Conservation (phyloP, 2,797 vertebrate genomes). For the Sebastes nivosus region DNA sequence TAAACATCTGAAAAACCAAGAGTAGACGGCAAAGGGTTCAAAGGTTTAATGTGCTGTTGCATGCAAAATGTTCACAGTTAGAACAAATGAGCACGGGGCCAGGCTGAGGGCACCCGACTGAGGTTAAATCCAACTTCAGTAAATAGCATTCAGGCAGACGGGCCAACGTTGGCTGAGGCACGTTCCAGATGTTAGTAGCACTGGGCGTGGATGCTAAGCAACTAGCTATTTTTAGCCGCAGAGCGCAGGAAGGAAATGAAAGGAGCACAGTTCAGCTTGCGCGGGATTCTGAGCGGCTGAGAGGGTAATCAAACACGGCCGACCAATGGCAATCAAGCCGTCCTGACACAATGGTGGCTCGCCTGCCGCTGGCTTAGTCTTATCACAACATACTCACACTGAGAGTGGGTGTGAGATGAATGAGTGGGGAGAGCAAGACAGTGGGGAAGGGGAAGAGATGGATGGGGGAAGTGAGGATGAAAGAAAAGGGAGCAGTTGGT, state of each 20-base stretch:
- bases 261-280: conserved; percentile 65
- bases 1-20: not conserved
- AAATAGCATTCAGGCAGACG: conserved; percentile 46
- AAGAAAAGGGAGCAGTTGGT: conserved; percentile 51
- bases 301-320: conserved; percentile 66
- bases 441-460: conserved; percentile 44
- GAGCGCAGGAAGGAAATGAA: conserved; percentile 68
- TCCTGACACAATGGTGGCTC: conserved; percentile 55
- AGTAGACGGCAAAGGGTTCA: not conserved
- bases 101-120: conserved; percentile 21
- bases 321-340: conserved; percentile 56
- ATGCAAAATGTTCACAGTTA: conserved; percentile 10
- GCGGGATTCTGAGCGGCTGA: conserved; percentile 43
- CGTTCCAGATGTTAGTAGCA: conserved; percentile 65
- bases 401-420: conserved; percentile 64
- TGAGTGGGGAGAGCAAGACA: conserved; percentile 40
- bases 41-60: not conserved
- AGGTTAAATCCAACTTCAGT: conserved; percentile 54
- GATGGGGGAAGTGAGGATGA: conserved; percentile 34
- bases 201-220: conserved; percentile 70
- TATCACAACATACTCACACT: conserved; percentile 63
- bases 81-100: conserved; percentile 23
- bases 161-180: conserved; percentile 45
- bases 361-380: conserved; percentile 53
- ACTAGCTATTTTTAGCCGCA: conserved; percentile 73